Conservation (phyloP, 1,140 invertebrate species). For the Cotesia vestalis region DNA sequence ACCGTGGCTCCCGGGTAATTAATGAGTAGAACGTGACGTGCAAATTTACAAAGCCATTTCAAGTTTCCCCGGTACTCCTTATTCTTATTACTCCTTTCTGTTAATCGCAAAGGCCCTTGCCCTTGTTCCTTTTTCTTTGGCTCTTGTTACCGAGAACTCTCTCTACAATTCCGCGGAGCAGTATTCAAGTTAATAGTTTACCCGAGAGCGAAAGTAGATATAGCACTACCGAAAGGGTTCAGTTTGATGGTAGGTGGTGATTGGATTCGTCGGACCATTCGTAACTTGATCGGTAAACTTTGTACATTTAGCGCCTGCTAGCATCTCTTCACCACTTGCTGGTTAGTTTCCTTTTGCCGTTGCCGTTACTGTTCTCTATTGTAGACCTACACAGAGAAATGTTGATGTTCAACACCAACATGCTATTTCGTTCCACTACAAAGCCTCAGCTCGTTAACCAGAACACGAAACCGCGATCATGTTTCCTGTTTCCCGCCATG, state of each 20-base stretch:
- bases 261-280: slow-evolving; percentile 55
- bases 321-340: slow-evolving; percentile 7
- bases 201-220: slow-evolving; percentile 5
- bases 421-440: too few relatives aligned
- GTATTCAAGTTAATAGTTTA: slow-evolving; percentile 50
- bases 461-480: slow-evolving; percentile 32
- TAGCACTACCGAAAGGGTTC: not conserved
- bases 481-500: not conserved
- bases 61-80: slow-evolving; percentile 47
- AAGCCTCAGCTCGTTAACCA: slow-evolving; percentile 32
- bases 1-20: slow-evolving; percentile 50
- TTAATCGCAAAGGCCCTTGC: slow-evolving; percentile 13
- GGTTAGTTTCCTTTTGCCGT: not conserved
- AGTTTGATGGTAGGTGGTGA: slow-evolving; percentile 41
- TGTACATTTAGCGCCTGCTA: slow-evolving; percentile 53
- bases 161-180: slow-evolving; percentile 17
- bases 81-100: slow-evolving; percentile 50
- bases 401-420: not conserved
- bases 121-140: not conserved
- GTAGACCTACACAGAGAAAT: not conserved
- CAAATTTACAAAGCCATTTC: slow-evolving; percentile 65
- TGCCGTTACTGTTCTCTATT: not conserved
- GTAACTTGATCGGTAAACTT: slow-evolving; percentile 60
- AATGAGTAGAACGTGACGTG: slow-evolving; percentile 51
- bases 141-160: not conserved